phyloP scores from a whole-genome alignment of 2,113 vertebrate species.

The Conger conger region DNA sequence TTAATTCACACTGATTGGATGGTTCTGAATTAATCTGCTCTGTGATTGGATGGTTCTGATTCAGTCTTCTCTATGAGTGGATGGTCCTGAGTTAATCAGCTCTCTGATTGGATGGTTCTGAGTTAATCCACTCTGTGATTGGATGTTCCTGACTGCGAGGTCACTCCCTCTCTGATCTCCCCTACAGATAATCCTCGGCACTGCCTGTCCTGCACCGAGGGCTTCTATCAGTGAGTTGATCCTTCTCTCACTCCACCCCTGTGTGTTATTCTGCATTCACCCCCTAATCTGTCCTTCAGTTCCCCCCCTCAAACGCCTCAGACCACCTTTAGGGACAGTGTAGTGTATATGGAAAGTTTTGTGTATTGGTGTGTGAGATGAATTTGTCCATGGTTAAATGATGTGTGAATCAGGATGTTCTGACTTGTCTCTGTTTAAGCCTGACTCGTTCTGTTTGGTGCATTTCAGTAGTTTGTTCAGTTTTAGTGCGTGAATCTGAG shows the following conservation, averaged over 20 bases:
- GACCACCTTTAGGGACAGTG: no score
- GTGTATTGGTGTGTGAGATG: background rate
- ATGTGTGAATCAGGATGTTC: no score
- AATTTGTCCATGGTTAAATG: background rate
- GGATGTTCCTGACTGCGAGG: constrained; percentile 12
- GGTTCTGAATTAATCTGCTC: no score
- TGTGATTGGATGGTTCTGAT: background rate
- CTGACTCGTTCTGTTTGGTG: background rate
- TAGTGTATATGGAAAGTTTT: no score
- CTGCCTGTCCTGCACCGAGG: constrained; percentile 77
- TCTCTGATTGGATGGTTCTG: no score
- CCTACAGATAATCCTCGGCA: constrained; percentile 82
- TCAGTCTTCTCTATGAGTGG: constrained; percentile 33
- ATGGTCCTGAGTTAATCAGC: no score
- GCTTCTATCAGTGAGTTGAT: constrained; percentile 87
- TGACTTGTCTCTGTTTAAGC: no score
- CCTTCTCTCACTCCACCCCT: background rate
- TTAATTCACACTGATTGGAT: background rate
- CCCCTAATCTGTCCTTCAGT: no score
- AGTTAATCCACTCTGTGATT: no score
- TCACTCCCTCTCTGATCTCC: constrained; percentile 39
- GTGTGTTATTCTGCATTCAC: background rate
- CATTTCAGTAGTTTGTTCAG: background rate
- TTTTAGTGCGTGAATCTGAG: background rate
- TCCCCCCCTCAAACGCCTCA: no score